Conservation (phyloP, 2,888 invertebrate species). For the Lasioglossum calceatum region DNA sequence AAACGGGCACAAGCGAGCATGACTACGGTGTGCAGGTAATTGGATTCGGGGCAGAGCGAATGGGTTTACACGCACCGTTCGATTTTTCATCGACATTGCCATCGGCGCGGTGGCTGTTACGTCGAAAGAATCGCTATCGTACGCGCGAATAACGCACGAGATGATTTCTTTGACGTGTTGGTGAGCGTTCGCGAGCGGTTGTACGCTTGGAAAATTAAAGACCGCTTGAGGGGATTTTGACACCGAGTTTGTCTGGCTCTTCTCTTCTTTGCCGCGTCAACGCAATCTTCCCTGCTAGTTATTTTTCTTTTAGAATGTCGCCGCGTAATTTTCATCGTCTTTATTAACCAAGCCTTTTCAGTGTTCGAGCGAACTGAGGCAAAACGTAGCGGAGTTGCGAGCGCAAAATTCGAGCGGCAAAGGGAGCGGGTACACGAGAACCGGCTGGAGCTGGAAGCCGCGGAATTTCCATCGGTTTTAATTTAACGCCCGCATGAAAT, state of each 20-base stretch:
- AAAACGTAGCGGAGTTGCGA: background rate
- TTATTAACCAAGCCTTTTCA: constrained; percentile 48
- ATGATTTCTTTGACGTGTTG: background rate
- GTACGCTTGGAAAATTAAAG: constrained; percentile 20
- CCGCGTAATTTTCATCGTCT: constrained; percentile 44
- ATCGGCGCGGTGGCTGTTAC: background rate
- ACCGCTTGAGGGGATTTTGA: constrained; percentile 18
- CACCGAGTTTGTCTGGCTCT: background rate
- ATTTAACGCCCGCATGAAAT: constrained; percentile 47
- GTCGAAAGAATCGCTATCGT: background rate
- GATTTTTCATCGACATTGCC: constrained; percentile 15
- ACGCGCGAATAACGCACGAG: background rate
- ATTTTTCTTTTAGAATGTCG: constrained; percentile 21
- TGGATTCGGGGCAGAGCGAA: background rate
- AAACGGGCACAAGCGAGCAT: background rate
- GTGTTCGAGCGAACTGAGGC: background rate
- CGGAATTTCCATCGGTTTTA: constrained; percentile 39
- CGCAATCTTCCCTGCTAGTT: constrained; percentile 29
- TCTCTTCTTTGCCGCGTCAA: constrained; percentile 16
- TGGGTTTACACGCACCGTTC: constrained; percentile 1
- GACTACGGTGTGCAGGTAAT: background rate
- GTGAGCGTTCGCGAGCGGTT: background rate
- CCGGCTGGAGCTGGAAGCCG: background rate
- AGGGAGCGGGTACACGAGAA: background rate
- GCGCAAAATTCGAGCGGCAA: constrained; percentile 27